phyloP scores from a whole-genome alignment of 1,140 invertebrate species.

The Zeugodacus cucurbitae region DNA sequence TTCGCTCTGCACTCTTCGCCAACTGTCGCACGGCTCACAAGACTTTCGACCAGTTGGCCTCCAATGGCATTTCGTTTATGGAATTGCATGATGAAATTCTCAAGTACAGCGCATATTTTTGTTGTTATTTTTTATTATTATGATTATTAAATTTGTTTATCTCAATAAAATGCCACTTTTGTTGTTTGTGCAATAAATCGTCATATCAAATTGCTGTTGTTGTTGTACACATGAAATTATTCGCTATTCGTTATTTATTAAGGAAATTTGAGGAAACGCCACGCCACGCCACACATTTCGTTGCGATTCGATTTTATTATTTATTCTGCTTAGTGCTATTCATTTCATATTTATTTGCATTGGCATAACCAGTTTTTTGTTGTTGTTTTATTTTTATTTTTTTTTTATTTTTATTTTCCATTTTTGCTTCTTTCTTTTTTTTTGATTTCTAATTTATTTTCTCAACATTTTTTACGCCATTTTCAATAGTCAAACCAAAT shows the following conservation, averaged over 20 bases:
- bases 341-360: conserved; percentile 15
- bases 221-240: neutral
- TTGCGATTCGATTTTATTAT: neutral
- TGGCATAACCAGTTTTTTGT: neutral
- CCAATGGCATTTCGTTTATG: neutral
- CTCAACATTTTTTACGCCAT: neutral
- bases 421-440: neutral
- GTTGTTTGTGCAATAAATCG: neutral
- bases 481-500: neutral
- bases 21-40: neutral
- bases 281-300: neutral
- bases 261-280: conserved; percentile 27
- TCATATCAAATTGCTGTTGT: neutral
- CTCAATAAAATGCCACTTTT: neutral
- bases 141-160: neutral
- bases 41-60: conserved; percentile 7
- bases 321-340: neutral
- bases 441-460: neutral
- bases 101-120: neutral
- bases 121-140: neutral
- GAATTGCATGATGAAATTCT: neutral
- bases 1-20: neutral
- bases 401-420: too few relatives aligned
- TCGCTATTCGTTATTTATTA: conserved; percentile 21
- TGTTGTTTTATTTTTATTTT: neutral